Evolutionary conservation across 1,140 invertebrate genomes (phyloP), one percentile per base, ranked within the genome.

Genomic region (Philaenus spumarius): DNA sequence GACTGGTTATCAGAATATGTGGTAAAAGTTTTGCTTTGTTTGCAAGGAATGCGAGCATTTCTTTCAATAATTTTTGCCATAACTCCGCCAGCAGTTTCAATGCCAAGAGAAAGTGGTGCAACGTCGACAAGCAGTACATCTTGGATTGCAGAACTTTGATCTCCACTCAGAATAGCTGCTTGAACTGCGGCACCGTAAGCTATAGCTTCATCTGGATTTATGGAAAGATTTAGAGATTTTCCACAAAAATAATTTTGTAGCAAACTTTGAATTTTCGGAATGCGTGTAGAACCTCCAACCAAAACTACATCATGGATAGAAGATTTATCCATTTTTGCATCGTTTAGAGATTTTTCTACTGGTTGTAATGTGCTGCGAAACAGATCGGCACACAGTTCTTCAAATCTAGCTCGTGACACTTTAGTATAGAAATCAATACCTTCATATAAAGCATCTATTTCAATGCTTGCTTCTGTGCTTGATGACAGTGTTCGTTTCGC

Each of bases 151-250:
- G 75, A 68, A 54, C 65, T 71, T 72, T 30, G 90, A 7, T 85
- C 80, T 23, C 84, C 84, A 1, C 76, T 81, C 0, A 87, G 68
- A 59, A 87, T 84, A 9, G 85, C 85, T 40, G 89, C 90, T 67
- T 93, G 86, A 0, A 88, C 81, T 3, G 86, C 82, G 4, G 83
- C 83, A 9, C 83, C 83, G 62, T 84, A 84, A 7, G 83, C 83
- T 4, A 85, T 81, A 2, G 82, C 83, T 70, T 91, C 89, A 67
- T 91, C 89, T 5, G 88, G 89, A 67, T 88, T 87, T 24, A 87
- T 88, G 14, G 82, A 85, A 23, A 88, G 76, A 65, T 84, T 84
- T 11, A 85, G 65, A 7, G 76, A 68, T 71, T 84, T 84, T 20
- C 82, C 82, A 23, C 76, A 74, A 65, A 82, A 82, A 68, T 80